Evolutionary conservation across 2,888 invertebrate genomes (phyloP), one percentile per base, ranked within the genome.

Genomic region (Anthoptus insignis): DNA sequence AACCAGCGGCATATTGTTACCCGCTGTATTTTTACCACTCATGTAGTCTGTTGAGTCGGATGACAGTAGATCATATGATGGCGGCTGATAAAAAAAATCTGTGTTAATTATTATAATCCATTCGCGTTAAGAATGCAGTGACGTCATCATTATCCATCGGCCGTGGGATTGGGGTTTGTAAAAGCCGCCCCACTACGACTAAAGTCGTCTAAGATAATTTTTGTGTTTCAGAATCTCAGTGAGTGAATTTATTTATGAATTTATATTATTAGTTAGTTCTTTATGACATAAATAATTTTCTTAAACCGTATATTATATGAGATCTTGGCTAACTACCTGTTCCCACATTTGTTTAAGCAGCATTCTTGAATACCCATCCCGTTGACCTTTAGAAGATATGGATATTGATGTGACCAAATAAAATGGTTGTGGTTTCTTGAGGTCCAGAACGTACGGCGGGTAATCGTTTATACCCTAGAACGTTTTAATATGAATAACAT

Each of bases 341-440:
- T 90, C 88, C 90, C 90, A 91, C 85, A 91, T 85, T 77, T 92
- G 88, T 39, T 79, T 89, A 32, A 91, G 65, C 6, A 86, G 70
- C 88, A 91, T 86, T 69, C 91, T 83, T 0, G 88, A 79, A 47
- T 81, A 84, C 1, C 91, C 92, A 67, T 93, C 93, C 0, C 92
- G 82, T 71, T 92, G 93, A 0, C 92, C 92, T 72, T 88, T 87
- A 0, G 92, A 88, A 0, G 87, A 89, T 66, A 92, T 78, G 0
- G 91, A 82, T 1, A 92, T 81, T 0, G 91, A 82, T 80, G 91
- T 75, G 3, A 90, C 81, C 49, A 93, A 75, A 70, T 93, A 91
- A 32, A 69, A 82, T 0, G 91, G 88, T 60, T 86, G 77, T 0
- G 92, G 91, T 63, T 88, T 90, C 61, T 82, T 76, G 19, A 91